A percentile compares a stretch with the other conserved stretches of the same genome.
Conservation (phyloP, 2,113 vertebrate genomes). For the Spea bombifrons region DNA sequence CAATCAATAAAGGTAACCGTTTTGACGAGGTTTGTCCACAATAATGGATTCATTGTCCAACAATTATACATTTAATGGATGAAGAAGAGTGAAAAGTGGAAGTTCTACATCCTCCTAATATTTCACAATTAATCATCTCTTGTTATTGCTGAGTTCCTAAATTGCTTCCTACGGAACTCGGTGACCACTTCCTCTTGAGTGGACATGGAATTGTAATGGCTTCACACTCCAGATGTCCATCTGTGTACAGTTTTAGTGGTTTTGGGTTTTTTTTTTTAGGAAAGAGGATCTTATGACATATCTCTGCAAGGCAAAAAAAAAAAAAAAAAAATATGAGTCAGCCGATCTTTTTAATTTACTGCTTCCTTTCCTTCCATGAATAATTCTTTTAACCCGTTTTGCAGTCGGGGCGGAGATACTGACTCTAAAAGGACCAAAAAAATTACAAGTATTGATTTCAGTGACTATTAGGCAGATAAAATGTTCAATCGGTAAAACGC, state of each 20-base stretch:
- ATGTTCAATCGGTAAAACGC: too few species aligned
- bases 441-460: neutral
- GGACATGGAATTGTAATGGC: neutral
- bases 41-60: too few species aligned
- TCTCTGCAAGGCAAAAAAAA: neutral
- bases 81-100: too few species aligned
- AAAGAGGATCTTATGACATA: neutral
- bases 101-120: neutral
- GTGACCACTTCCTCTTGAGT: conserved; percentile 6
- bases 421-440: too few species aligned
- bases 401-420: too few species aligned
- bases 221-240: neutral
- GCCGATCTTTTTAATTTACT: neutral
- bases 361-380: neutral
- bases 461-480: neutral
- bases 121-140: neutral
- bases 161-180: conserved; percentile 15
- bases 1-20: too few species aligned
- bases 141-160: neutral
- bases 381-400: neutral
- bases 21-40: too few species aligned
- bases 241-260: neutral
- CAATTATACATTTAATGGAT: too few species aligned
- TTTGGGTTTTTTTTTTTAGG: neutral
- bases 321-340: neutral